Evolutionary conservation across 2,113 vertebrate species (phyloP), one percentile per base, ranked within the genome.

Genomic region (Plectropomus leopardus): DNA sequence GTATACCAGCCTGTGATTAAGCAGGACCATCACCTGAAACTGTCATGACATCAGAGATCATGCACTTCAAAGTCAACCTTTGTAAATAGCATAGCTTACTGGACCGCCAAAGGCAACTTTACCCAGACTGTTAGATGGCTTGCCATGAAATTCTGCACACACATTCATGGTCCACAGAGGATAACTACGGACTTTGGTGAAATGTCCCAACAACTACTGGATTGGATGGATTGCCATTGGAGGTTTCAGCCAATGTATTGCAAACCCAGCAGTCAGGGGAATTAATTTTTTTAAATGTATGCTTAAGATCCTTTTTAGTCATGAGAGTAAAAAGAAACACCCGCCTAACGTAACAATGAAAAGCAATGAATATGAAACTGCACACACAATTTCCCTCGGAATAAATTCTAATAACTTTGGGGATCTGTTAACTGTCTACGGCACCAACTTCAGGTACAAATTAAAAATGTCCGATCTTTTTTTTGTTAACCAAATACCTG

Each of bases 31-130:
- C 75, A 64, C n/a, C 23, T 63, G n/a, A 78, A 48, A 64, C 45
- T 68, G 68, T 73, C 64, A 80, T 80, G 66, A 83, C 44, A 67
- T 81, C 76, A 86, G 40, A 78, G 53, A 67, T 53, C 40, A 80
- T 40, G 16, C 50, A 64, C 30, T 19, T 76, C 66, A 83, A 75
- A 71, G 70, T 60, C 53, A 28, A 7, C 15, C 21, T 70, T 57
- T 60, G 2, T 57, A 72, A 8, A 9, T 10, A 64, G 36, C n/a
- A 36, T 17, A 30, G 14, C 34, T 48, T 36, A 30, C 26, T 32
- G 8, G 19, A 53, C 24, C 14, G 32, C 24, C 51, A 1, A 32
- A 60, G 58, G 48, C 15, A 17, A 17, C 1, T 15, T 1, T 45
- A 5, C n/a, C n/a, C n/a, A n/a, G n/a, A 5, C 24, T 30, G 24